Base-by-base conservation (phyloP, 2,113 vertebrate genomes). In the Corythornis vintsioides region DNA sequence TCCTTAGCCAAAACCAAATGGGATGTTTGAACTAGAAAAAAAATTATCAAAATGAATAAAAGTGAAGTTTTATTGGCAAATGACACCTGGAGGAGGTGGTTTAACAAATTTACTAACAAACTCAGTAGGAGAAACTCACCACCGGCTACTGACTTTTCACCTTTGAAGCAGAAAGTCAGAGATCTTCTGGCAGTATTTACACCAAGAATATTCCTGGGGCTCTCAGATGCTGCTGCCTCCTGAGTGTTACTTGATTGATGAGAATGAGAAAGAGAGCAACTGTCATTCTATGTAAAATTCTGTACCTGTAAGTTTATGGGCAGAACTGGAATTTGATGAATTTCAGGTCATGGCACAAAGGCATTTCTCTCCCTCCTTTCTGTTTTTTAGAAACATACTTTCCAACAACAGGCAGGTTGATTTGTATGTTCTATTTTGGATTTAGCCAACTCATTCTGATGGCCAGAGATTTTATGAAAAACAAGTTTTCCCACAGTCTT, bases 321-420 rank as follows among this genome's bases (percentile, higher is more conserved):
- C 40, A 90, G 66, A 92, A 78, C 6, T 10, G 17, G 45, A 90
- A 92, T 90, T 78, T 90, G 70, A 88, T 72, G 11, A 69, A 88
- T 93, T 93, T 92, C 61, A 42, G 53, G 83, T 82, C 59, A 76
- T 13, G 66, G 43, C 63, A 92, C 59, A 87, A 84, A 90, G 31
- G 19, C 59, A 50, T 79, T 79, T 89, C 29, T 92, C 87, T 61
- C 33, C 25, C 16, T 76, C 94, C 28, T 43, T 69, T 76, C 25
- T 59, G 33, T 52, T 55, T 90, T 92, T 89, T 79, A 82, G 57
- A 92, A 88, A 59, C 15, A 15, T 19, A 60, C 11, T 67, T 72
- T 82, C 43, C 59, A 91, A 48, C 33, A 78, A 11, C 33, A 79
- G 35, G 31, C 28, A 79, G 82, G 70, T 89, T 87, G 81, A 84